These are phyloP conservation scores for Acanthopleura granulata DNA, from an alignment of 2,888 invertebrate genomes.

Conservation along the genomic window DNA sequence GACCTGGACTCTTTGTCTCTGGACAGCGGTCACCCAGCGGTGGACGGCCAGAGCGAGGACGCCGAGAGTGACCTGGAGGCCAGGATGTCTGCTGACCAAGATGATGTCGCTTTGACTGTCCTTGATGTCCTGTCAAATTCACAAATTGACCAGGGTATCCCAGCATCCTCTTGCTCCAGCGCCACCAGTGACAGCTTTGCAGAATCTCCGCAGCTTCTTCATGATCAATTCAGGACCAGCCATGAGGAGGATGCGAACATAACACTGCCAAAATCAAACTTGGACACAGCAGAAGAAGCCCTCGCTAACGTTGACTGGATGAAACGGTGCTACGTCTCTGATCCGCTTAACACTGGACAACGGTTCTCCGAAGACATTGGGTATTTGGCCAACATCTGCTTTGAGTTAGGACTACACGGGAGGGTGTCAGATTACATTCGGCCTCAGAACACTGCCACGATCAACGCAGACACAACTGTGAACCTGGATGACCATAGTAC, in stretches of 20 bases:
- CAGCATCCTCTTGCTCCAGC: not conserved
- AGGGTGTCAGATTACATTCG: not conserved
- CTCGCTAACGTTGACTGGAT: not conserved
- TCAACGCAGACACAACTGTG: not conserved
- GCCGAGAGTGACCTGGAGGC: not conserved
- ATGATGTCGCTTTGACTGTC: not conserved
- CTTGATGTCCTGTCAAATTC: not conserved
- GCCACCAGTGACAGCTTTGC: not conserved
- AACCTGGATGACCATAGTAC: not conserved
- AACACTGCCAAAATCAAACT: not conserved
- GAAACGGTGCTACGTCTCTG: conserved; percentile 40
- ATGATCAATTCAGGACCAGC: too few species aligned
- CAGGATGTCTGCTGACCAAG: not conserved
- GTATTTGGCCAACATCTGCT: conserved; percentile 48
- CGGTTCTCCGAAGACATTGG: conserved; percentile 38
- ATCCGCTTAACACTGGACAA: conserved; percentile 42
- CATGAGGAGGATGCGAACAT: not conserved
- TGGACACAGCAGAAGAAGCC: conserved; percentile 22
- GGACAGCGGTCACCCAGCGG: not conserved
- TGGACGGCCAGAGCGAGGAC: not conserved
- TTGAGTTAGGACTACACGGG: conserved; percentile 43
- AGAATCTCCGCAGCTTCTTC: too few species aligned
- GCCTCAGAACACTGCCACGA: not conserved
- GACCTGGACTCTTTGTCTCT: not conserved
- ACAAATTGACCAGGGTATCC: not conserved